Base-by-base conservation (phyloP, 2,888 invertebrate species). In the Idaea dimidiata region DNA sequence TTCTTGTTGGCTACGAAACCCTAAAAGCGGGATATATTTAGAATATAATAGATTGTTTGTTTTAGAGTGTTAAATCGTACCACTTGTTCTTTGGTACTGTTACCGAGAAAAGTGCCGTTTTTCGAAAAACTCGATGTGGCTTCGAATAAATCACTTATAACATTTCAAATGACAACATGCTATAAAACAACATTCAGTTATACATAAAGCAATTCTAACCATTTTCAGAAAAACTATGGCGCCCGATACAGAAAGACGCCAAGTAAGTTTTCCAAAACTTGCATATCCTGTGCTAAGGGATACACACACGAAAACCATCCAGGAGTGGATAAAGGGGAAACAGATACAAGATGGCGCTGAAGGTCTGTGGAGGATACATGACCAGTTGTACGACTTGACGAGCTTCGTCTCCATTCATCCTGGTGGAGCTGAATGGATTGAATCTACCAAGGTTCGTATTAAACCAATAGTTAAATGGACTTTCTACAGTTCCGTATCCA, bases 361-460 rank as follows among this genome's bases (percentile, higher is more conserved):
- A 82, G 95, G 94, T 8, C 84, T 97, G 0, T 97, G 97, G 97
- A 93, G 97, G 65, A 93, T 97, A 53, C 93, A 96, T 63, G 94
- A 97, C 80, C 87, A 88, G 10, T 88, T 99, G 0, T 99, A 99
- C 83, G 98, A 99, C 85, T 93, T 99, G 57, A 95, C 95, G 0
- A 93, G 94, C 6, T 99, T 98, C 78, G 91, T 96, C 1, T 83
- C 94, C 0, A 87, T 88, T 31, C 99, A 99, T 91, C 99, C 99
- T 1, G 98, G 98, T 10, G 98, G 99, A 0, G 70, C 92, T 0
- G 94, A 96, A 73, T 97, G 97, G 97, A 80, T 97, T 54, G 79
- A 82, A 58, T 82, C 93, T 60, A 95, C 96, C 0, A 95, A 95
- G 93, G 97, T 94, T 5, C 1, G 24, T 24, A 24, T 24, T 24